These are phyloP conservation scores for Otolemur crassicaudatus DNA, from an alignment of 2,797 vertebrate genomes.

Conservation along the genomic window DNA sequence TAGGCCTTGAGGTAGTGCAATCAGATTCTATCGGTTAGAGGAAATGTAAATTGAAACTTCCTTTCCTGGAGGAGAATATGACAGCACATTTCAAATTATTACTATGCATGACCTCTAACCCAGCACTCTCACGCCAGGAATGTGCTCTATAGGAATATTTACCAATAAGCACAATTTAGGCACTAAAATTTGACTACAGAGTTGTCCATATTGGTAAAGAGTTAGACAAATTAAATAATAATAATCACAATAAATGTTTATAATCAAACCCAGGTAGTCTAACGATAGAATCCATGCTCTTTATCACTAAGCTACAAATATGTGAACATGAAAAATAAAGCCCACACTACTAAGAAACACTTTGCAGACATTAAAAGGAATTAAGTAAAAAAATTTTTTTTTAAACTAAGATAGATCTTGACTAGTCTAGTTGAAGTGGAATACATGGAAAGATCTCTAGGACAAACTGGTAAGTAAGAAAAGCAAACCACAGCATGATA, in stretches of 20 bases:
- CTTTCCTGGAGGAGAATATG: conserved; percentile 5
- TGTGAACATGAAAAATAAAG: conserved; percentile 38
- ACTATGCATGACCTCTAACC: background rate
- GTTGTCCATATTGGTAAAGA: background rate
- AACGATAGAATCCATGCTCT: background rate
- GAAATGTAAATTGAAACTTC: background rate
- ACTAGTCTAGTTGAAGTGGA: background rate
- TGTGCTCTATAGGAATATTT: background rate
- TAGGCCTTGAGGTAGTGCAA: background rate
- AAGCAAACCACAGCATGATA: background rate
- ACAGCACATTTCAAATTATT: conserved; percentile 40
- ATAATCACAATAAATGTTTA: background rate
- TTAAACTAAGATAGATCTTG: background rate
- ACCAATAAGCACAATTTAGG: background rate
- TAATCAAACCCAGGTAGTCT: background rate
- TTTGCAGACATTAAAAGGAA: background rate
- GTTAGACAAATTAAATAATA: conserved; percentile 37
- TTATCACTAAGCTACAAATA: conserved; percentile 5
- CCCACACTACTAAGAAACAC: background rate
- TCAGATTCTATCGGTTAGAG: background rate
- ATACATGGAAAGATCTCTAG: conserved; percentile 9
- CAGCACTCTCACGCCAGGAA: background rate
- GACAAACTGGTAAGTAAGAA: background rate
- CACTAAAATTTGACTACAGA: background rate
- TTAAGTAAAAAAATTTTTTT: background rate